Evolutionary conservation across 2,888 invertebrate genomes (phyloP).

Genomic region (Balanococcus diminutus): DNA sequence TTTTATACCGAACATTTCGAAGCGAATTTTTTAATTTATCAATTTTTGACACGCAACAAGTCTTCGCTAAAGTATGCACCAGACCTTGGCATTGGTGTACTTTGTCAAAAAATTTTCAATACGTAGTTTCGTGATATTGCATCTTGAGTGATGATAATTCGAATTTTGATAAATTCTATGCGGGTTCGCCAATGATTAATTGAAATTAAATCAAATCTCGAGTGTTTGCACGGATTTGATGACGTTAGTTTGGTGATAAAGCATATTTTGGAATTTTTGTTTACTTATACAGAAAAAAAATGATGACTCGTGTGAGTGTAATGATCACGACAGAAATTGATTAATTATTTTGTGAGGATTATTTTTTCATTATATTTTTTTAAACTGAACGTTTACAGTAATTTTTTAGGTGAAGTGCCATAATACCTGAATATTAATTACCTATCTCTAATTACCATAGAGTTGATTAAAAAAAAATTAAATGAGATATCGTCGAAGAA

Average conservation of each 20-base stretch:
- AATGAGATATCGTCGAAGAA: no score
- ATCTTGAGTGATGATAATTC: background rate
- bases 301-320: no score
- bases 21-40: background rate
- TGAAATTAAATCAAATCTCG: background rate
- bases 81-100: background rate
- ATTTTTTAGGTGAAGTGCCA: no score
- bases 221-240: background rate
- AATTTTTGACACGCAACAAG: slow-evolving; percentile 12
- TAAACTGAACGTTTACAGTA: no score
- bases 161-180: background rate
- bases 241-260: background rate
- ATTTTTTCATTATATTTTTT: no score
- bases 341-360: no score
- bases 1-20: background rate
- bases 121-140: background rate
- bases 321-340: no score
- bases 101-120: background rate
- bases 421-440: no score
- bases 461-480: no score
- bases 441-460: no score
- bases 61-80: background rate
- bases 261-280: no score
- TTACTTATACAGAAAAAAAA: no score
- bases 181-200: background rate